Base-by-base conservation (phyloP, 2,888 invertebrate species). In the Ennomos fuscantarius region DNA sequence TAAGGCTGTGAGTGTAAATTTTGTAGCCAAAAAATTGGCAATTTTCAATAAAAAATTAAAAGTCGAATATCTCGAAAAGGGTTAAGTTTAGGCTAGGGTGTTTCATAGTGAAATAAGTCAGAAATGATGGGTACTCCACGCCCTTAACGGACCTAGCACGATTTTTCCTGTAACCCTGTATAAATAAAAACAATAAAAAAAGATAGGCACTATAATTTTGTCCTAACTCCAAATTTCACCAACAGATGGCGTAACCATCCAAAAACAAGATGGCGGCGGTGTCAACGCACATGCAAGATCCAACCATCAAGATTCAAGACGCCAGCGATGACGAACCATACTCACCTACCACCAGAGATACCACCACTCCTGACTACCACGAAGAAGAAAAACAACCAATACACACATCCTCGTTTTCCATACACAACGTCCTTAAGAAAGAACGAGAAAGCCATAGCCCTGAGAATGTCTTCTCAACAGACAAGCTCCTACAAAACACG, bases 391-490 rank as follows among this genome's bases (percentile, higher is more conserved):
- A 90, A 63, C 85, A 89, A 70, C 76, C 76, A 1, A 66, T 86
- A 63, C 84, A 87, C 47, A 73, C 86, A 12, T 89, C 91, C 52
- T 85, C 92, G 63, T 93, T 93, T 70, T 87, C 89, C 69, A 93
- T 93, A 58, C 92, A 93, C 68, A 93, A 93, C 54, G 92, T 93
- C 1, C 60, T 93, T 11, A 93, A 93, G 76, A 92, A 90, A 57
- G 93, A 93, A 71, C 64, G 92, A 62, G 92, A 92, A 31, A 85
- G 81, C 51, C 76, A 81, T 50, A 92, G 92, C 62, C 93, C 93
- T 0, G 89, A 91, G 13, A 90, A 92, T 63, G 93, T 92, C 0
- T 93, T 93, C 60, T 90, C 92, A 11, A 92, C 92, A 0, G 92
- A 92, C 0, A 93, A 92, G 49, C 65, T 93, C 0, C 55, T 93